phyloP scores from a whole-genome alignment of 2,888 invertebrate species.

The Polyploca ridens region DNA sequence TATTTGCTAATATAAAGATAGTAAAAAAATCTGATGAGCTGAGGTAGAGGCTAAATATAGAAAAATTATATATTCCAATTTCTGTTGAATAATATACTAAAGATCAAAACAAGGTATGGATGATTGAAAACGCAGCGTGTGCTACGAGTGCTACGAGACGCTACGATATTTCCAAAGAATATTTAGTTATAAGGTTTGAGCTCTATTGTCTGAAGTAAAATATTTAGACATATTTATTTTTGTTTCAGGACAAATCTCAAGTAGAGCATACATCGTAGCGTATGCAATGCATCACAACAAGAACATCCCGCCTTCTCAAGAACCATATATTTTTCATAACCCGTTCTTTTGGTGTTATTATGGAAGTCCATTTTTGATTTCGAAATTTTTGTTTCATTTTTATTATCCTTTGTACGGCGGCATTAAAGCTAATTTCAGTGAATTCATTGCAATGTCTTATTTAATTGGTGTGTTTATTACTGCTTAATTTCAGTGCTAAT shows the following conservation, averaged over 20 bases:
- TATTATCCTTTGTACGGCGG: constrained; percentile 5
- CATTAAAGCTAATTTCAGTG: constrained; percentile 25
- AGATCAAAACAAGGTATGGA: not conserved
- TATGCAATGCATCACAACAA: constrained; percentile 4
- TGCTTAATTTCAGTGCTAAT: not conserved
- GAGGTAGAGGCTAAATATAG: no score
- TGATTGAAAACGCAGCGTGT: not conserved
- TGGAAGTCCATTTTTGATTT: constrained; percentile 31
- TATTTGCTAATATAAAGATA: no score
- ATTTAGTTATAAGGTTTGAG: not conserved
- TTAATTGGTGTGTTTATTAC: constrained; percentile 18
- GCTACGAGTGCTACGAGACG: constrained; percentile 4
- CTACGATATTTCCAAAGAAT: no score
- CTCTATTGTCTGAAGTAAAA: not conserved
- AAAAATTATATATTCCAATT: no score
- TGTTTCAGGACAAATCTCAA: not conserved
- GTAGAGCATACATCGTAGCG: not conserved
- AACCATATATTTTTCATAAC: constrained; percentile 38
- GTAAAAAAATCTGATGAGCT: no score
- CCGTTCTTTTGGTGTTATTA: constrained; percentile 31
- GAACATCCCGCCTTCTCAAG: constrained; percentile 12
- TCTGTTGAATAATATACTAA: not conserved
- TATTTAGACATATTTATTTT: not conserved
- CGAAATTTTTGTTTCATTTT: constrained; percentile 22
- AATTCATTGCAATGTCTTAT: constrained; percentile 27